These are phyloP conservation scores for Isurus oxyrinchus DNA, from an alignment of 2,113 vertebrate species.

Conservation along the genomic window DNA sequence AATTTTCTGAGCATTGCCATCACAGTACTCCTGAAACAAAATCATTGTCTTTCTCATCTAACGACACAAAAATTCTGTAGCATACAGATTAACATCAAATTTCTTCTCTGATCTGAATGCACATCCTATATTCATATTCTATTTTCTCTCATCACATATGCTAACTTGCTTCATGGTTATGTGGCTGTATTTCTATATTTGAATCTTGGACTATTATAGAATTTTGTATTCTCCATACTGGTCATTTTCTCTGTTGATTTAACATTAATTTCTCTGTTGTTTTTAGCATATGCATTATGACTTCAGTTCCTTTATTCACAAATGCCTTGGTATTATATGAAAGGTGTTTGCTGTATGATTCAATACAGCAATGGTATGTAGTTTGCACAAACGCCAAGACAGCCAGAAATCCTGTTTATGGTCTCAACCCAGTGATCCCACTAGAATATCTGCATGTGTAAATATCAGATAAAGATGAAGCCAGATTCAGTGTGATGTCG, in stretches of 20 bases:
- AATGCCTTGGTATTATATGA: not conserved
- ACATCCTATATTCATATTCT: not conserved
- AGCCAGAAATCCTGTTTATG: not conserved
- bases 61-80: not conserved
- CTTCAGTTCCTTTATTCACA: not conserved
- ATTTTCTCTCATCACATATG: not conserved
- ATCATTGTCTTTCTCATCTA: not conserved
- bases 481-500: not conserved
- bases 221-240: not conserved
- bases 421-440: not conserved
- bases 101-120: slow-evolving; percentile 3
- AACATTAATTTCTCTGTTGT: not conserved
- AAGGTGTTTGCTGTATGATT: not conserved
- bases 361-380: not conserved
- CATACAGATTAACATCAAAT: not conserved
- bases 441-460: not conserved
- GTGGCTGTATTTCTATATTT: not conserved
- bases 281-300: not conserved
- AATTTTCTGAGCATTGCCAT: not conserved
- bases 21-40: not conserved
- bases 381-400: not conserved
- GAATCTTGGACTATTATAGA: not conserved
- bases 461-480: not conserved
- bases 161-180: not conserved
- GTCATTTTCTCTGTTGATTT: slow-evolving; percentile 5